Evolutionary conservation across 1,140 invertebrate species (phyloP).

Genomic region (Zaprionus vittiger): DNA sequence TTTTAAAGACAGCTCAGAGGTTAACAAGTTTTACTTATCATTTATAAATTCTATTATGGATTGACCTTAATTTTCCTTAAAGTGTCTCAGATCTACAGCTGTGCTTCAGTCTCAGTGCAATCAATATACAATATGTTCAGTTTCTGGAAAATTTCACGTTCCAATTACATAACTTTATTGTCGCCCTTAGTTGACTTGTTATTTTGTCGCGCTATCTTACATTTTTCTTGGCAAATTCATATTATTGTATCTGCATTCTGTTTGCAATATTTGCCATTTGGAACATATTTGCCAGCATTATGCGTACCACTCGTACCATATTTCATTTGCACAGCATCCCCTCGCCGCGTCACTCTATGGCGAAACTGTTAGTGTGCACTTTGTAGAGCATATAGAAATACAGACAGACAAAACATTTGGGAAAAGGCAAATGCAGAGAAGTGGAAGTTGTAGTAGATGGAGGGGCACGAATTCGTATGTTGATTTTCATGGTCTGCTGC

Average conservation of each 20-base stretch:
- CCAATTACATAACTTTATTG: background rate
- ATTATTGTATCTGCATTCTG: conserved; percentile 23
- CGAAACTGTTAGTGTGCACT: conserved; percentile 37
- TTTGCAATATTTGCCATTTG: conserved; percentile 23
- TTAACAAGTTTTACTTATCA: no score
- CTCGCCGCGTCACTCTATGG: background rate
- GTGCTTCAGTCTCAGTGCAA: no score
- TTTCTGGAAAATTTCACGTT: background rate
- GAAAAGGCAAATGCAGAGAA: background rate
- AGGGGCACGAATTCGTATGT: conserved; percentile 56
- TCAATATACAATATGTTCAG: background rate
- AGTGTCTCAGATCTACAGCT: no score
- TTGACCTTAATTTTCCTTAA: no score
- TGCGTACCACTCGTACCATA: conserved; percentile 9
- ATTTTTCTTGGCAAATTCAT: background rate
- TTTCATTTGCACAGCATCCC: conserved; percentile 38
- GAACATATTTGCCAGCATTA: conserved; percentile 18
- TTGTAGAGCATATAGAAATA: conserved; percentile 46
- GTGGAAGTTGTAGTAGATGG: conserved; percentile 15
- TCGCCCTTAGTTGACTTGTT: background rate
- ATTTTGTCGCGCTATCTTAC: background rate
- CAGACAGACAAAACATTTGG: conserved; percentile 23
- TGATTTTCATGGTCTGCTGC: conserved; percentile 79
- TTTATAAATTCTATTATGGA: no score
- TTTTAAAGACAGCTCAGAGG: no score